Evolutionary conservation across 2,113 vertebrate species (phyloP).

Genomic region (Semicossyphus pulcher): DNA sequence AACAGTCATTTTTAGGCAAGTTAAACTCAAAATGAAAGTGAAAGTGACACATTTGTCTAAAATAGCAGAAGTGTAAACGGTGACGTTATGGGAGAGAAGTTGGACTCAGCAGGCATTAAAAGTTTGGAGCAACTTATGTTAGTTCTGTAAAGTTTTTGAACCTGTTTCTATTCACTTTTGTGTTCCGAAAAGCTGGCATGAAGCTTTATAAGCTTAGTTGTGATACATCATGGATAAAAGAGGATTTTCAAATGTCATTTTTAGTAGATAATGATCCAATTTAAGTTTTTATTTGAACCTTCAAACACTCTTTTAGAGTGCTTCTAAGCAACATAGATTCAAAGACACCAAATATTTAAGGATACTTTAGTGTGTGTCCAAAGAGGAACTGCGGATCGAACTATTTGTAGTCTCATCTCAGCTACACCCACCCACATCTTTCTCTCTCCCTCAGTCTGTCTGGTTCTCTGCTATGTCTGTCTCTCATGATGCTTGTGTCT

Average conservation of each 20-base stretch:
- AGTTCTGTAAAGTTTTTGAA: not conserved
- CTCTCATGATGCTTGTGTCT: not conserved
- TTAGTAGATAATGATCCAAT: not conserved
- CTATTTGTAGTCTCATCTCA: slow-evolving; percentile 18
- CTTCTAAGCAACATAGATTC: not conserved
- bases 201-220: not conserved
- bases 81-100: no score
- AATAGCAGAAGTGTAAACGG: no score
- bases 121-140: not conserved
- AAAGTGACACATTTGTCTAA: not conserved
- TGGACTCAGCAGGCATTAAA: no score
- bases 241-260: not conserved
- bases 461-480: slow-evolving; percentile 11
- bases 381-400: not conserved
- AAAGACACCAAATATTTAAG: not conserved
- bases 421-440: not conserved
- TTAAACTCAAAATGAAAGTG: no score
- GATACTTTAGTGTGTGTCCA: no score
- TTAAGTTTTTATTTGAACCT: not conserved
- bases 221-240: not conserved
- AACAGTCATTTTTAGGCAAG: no score
- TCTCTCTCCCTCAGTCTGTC: not conserved
- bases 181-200: not conserved
- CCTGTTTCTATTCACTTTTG: not conserved
- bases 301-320: no score